These are phyloP conservation scores for Botia almorhae DNA, from an alignment of 2,797 vertebrate genomes.

Conservation along the genomic window DNA sequence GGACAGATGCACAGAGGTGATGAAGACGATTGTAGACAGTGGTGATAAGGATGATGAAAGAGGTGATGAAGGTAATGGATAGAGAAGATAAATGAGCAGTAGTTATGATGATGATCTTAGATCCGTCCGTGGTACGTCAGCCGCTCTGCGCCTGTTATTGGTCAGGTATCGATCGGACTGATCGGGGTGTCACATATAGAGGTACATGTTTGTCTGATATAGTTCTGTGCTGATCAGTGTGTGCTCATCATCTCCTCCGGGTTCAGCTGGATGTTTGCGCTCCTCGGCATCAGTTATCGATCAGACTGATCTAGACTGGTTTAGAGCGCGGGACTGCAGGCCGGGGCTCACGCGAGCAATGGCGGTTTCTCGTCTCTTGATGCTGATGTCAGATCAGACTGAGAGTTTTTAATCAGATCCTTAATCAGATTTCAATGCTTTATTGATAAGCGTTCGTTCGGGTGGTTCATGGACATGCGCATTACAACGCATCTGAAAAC, in stretches of 20 bases:
- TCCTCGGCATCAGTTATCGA: slow-evolving; percentile 22
- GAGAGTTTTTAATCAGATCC: slow-evolving; percentile 14
- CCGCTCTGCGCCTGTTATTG: slow-evolving; percentile 1
- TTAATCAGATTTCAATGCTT: slow-evolving; percentile 15
- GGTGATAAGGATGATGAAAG: background rate
- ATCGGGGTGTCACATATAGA: background rate
- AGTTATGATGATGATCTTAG: background rate
- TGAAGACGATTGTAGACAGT: background rate
- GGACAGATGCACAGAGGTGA: background rate
- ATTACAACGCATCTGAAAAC: slow-evolving; percentile 7
- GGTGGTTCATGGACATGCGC: slow-evolving; percentile 41
- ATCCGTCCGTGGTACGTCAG: background rate
- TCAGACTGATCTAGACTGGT: background rate
- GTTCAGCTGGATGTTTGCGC: background rate
- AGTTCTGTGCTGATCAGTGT: background rate
- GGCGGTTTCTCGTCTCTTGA: background rate
- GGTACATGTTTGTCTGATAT: background rate
- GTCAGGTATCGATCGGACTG: background rate
- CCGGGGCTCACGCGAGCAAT: background rate
- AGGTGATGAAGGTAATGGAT: background rate
- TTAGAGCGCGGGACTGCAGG: background rate
- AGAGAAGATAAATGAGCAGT: background rate
- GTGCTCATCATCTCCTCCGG: background rate
- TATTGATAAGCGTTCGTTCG: slow-evolving; percentile 43
- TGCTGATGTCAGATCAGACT: background rate